Base-by-base conservation (phyloP, 2,797 vertebrate genomes). In the Oreortyx pictus region DNA sequence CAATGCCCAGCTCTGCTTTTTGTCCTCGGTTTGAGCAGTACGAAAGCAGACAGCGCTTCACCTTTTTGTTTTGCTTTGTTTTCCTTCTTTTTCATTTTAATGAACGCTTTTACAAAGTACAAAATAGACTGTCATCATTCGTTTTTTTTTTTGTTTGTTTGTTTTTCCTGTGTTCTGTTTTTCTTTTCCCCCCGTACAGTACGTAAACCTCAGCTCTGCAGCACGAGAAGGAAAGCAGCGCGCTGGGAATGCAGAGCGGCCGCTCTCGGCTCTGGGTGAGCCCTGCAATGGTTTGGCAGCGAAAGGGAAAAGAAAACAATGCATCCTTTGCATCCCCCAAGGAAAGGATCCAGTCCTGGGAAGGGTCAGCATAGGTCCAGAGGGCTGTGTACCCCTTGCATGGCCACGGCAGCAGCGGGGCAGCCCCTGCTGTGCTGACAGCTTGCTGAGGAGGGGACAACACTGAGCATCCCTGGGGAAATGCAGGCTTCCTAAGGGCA, bases 61-160 rank as follows among this genome's bases (percentile, higher is more conserved):
- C 41, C 49, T 92, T 93, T 97, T 89, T 47, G 52, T 15, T 77
- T 86, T 88, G 54, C 88, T 49, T 54, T 41, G 39, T 41, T 41
- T 14, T 75, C 82, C 86, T 54, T 91, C 39, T 96, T 90, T 94
- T 95, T 90, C 60, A 7, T 94, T 97, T 97, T 97, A 97, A 97
- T 97, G 86, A 97, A 96, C 97, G 97, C 97, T 97, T 98, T 29
- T 98, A 97, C 97, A 98, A 97, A 98, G 96, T 97, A 97, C 96
- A 98, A 98, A 98, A 98, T 98, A 98, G 97, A 98, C 97, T 96
- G 97, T 97, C 82, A 97, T 97, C 82, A 97, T 97, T 97, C 97
- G 91, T 90, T 39, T 94, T 90, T 94, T 80, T 86, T 92, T 76
- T 94, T 56, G 19, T 19, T 19, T 7, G n/a, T 6, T 49, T 57